phyloP scores from a whole-genome alignment of 2,113 vertebrate species.

The Aegotheles bennettii region DNA sequence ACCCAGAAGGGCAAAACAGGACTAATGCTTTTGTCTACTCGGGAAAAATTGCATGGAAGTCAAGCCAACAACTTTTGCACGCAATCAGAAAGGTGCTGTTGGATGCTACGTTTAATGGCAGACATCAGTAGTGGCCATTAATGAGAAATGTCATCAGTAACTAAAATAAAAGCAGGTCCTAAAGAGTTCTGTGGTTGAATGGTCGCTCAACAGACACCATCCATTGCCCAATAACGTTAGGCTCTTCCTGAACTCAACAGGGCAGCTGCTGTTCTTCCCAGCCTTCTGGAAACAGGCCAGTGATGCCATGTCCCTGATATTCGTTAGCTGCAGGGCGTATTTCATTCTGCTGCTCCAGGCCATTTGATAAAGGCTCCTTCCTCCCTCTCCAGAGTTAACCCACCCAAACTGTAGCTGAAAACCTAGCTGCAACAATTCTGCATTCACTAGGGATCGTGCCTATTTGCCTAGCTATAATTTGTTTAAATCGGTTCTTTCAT shows the following conservation, averaged over 20 bases:
- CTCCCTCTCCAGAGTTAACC: neutral
- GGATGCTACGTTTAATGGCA: neutral
- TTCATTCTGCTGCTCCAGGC: conserved; percentile 12
- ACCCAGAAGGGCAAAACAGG: conserved; percentile 13
- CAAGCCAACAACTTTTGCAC: neutral
- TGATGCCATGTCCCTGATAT: neutral
- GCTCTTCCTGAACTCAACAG: neutral
- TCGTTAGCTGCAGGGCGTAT: neutral
- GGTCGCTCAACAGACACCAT: neutral
- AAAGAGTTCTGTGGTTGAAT: neutral
- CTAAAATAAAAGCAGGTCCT: neutral
- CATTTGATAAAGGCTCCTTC: neutral
- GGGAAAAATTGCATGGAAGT: neutral
- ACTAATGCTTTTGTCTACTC: neutral
- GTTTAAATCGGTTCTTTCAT: neutral
- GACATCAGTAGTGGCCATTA: neutral
- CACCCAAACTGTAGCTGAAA: neutral
- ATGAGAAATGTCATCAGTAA: neutral
- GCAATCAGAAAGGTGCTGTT: neutral
- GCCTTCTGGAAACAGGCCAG: neutral
- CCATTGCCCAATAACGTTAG: neutral
- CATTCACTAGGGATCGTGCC: fast-evolving
- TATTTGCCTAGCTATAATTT: neutral
- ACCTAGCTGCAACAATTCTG: neutral
- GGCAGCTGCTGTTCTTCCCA: conserved; percentile 16